phyloP scores from a whole-genome alignment of 2,888 invertebrate species.

The Tipula lateralis region DNA sequence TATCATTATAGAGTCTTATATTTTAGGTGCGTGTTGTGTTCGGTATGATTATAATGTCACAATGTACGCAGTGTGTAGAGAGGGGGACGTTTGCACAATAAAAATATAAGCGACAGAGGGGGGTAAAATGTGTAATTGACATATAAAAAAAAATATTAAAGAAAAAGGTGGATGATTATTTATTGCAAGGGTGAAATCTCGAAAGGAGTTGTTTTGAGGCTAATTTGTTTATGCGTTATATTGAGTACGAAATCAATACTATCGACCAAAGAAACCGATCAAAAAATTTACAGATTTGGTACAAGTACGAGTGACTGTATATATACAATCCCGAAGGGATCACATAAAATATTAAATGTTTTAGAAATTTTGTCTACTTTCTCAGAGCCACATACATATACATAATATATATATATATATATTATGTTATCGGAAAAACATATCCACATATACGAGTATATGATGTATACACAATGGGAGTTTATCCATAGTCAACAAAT shows the following conservation, averaged over 20 bases:
- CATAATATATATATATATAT: no score
- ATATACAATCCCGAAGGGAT: neutral
- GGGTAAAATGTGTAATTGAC: neutral
- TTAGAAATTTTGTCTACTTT: neutral
- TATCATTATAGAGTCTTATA: neutral
- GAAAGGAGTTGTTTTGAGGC: neutral
- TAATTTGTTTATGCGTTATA: neutral
- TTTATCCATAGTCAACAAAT: neutral
- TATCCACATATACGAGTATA: no score
- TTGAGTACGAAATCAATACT: neutral
- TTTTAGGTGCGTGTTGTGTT: neutral
- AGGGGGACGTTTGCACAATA: neutral
- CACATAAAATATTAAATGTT: neutral
- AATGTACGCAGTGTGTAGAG: no score
- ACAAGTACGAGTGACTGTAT: no score
- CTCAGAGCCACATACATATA: no score
- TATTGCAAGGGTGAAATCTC: neutral
- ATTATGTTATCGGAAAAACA: neutral
- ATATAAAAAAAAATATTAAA: neutral
- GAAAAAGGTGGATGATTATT: no score
- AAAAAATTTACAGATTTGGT: neutral
- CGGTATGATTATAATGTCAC: neutral
- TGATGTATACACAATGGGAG: neutral
- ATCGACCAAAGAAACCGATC: neutral
- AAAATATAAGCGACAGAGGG: no score